These are phyloP conservation scores for Arenicola marina DNA, from an alignment of 2,888 invertebrate genomes.

Conservation along the genomic window DNA sequence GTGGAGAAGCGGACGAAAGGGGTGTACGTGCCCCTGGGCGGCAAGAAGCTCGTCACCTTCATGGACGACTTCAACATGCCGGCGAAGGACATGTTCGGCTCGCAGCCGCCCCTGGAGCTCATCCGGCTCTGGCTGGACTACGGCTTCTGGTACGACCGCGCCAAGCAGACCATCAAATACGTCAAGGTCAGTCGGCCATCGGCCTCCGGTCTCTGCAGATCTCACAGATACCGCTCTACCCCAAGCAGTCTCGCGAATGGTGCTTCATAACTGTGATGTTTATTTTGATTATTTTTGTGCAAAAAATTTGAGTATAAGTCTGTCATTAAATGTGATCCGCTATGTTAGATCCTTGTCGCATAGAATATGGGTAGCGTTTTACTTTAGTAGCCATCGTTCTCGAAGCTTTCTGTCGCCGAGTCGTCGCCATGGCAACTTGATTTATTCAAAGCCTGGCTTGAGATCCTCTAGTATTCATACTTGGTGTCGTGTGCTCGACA, in stretches of 20 bases:
- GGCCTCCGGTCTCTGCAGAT: neutral
- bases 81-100: slow-evolving; percentile 83
- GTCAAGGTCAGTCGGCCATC: slow-evolving; percentile 68
- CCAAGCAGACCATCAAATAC: slow-evolving; percentile 77
- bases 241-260: neutral
- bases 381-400: too few relatives aligned
- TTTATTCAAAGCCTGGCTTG: too few relatives aligned
- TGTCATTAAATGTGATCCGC: too few relatives aligned
- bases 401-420: too few relatives aligned
- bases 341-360: too few relatives aligned
- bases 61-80: slow-evolving; percentile 95
- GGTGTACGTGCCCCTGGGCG: slow-evolving; percentile 76
- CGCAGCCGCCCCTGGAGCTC: slow-evolving; percentile 85
- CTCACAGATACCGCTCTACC: neutral
- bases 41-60: slow-evolving; percentile 83
- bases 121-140: slow-evolving; percentile 86
- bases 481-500: too few relatives aligned
- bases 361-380: too few relatives aligned
- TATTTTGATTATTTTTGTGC: neutral
- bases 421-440: too few relatives aligned
- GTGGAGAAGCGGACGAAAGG: slow-evolving; percentile 87
- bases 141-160: slow-evolving; percentile 85
- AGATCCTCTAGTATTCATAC: too few relatives aligned
- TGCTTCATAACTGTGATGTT: neutral
- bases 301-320: neutral